Evolutionary conservation across 2,113 vertebrate species (phyloP).

Genomic region (Tetraodon nigroviridis): DNA sequence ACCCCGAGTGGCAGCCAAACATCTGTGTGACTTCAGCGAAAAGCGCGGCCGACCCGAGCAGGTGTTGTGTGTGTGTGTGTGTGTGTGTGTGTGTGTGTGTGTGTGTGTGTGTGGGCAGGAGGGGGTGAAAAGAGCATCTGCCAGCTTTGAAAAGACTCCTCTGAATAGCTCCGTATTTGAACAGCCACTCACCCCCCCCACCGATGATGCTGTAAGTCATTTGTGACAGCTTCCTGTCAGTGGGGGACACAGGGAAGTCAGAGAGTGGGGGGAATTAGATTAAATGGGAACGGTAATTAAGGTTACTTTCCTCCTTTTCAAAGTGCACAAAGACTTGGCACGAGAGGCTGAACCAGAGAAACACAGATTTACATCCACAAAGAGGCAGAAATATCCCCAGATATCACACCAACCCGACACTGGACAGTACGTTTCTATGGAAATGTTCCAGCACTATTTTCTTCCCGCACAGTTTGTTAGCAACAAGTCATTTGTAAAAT

Average conservation of each 20-base stretch:
- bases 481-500: too few relatives aligned
- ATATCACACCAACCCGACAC: too few relatives aligned
- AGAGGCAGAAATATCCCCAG: background rate
- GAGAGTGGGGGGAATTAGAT: slow-evolving; percentile 19
- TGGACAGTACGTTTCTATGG: too few relatives aligned
- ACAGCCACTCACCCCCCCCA: slow-evolving; percentile 50
- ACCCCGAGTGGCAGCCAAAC: slow-evolving; percentile 30
- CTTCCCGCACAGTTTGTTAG: too few relatives aligned
- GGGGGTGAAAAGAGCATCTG: slow-evolving; percentile 61
- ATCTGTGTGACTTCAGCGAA: slow-evolving; percentile 48
- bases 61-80: slow-evolving; percentile 37
- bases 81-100: slow-evolving; percentile 11
- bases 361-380: background rate
- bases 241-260: background rate
- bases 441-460: too few relatives aligned
- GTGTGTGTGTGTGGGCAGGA: slow-evolving; percentile 14
- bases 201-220: slow-evolving; percentile 58
- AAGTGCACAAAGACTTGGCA: slow-evolving; percentile 25
- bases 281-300: slow-evolving; percentile 59
- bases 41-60: slow-evolving; percentile 46
- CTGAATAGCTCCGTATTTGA: slow-evolving; percentile 62
- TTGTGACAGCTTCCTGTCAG: slow-evolving; percentile 58
- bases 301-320: slow-evolving; percentile 38
- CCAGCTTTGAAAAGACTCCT: slow-evolving; percentile 52
- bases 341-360: slow-evolving; percentile 6